A percentile compares a stretch with the other conserved stretches of the same genome.
phyloP scores from a whole-genome alignment of 2,888 invertebrate genomes.

The Anaspis maculata region DNA sequence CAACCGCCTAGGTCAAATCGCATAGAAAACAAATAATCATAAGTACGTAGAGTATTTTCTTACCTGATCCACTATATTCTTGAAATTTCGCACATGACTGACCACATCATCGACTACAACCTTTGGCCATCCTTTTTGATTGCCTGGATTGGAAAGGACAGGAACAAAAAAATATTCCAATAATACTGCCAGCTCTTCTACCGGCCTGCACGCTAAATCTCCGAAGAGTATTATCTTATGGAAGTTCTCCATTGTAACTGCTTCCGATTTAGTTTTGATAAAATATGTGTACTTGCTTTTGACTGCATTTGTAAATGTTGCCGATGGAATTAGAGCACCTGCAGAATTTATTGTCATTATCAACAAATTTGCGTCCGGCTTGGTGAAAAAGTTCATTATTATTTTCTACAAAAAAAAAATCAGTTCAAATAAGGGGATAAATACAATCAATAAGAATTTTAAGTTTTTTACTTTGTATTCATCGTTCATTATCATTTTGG shows the following conservation, averaged over 20 bases:
- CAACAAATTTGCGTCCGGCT: conserved; percentile 43
- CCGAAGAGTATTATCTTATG: conserved; percentile 52
- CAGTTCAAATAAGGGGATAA: not conserved
- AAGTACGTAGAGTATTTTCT: too few species aligned
- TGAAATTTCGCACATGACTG: conserved; percentile 58
- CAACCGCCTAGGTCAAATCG: conserved; percentile 59
- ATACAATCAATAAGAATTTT: too few species aligned
- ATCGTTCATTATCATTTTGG: conserved; percentile 66
- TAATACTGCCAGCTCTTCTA: conserved; percentile 60
- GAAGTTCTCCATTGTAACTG: conserved; percentile 55
- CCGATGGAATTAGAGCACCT: conserved; percentile 57
- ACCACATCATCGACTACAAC: conserved; percentile 64
- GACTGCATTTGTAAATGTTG: conserved; percentile 51
- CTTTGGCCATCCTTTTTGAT: conserved; percentile 66
- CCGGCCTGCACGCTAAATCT: conserved; percentile 61
- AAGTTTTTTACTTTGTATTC: conserved; percentile 55
- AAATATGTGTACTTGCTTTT: conserved; percentile 71
- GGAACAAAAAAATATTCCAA: conserved; percentile 69
- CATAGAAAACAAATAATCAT: too few species aligned
- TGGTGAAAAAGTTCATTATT: conserved; percentile 47
- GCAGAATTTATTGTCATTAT: conserved; percentile 55
- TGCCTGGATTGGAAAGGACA: conserved; percentile 59
- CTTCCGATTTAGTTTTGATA: conserved; percentile 54
- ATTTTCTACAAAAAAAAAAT: conserved; percentile 44
- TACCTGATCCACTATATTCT: conserved; percentile 60